Percentiles rank a stretch among this genome's conserved stretches.
Conservation (phyloP, 2,888 invertebrate genomes). For the Microctonus brassicae region DNA sequence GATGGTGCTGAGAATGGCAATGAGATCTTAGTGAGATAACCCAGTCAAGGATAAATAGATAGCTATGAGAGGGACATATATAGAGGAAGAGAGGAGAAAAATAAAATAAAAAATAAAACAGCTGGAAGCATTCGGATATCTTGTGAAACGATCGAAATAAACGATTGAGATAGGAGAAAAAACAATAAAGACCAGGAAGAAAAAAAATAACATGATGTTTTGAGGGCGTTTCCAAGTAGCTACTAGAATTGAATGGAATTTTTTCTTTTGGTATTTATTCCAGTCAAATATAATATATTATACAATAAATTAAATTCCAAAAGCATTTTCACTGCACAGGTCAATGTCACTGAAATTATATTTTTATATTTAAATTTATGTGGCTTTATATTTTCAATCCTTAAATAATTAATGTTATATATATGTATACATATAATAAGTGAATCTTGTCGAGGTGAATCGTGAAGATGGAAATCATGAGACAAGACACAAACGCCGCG, state of each 20-base stretch:
- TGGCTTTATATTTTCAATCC: neutral
- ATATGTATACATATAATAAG: neutral
- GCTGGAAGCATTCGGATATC: slow-evolving; percentile 46
- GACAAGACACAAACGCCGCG: slow-evolving; percentile 44
- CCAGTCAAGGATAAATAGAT: neutral
- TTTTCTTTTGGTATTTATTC: neutral
- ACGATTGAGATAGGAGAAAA: slow-evolving; percentile 30
- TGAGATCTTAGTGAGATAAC: slow-evolving; percentile 42
- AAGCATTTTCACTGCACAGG: too few species aligned
- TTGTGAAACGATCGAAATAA: slow-evolving; percentile 44
- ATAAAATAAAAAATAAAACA: slow-evolving; percentile 38
- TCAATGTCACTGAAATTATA: too few species aligned
- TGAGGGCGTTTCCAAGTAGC: slow-evolving; percentile 6
- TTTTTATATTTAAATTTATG: too few species aligned
- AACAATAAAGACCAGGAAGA: slow-evolving; percentile 1
- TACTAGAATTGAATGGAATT: slow-evolving; percentile 28
- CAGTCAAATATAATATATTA: too few species aligned
- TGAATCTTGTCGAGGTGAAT: slow-evolving; percentile 38
- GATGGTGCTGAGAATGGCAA: slow-evolving; percentile 43
- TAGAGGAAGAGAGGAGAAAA: neutral
- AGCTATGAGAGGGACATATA: neutral
- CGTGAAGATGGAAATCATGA: slow-evolving; percentile 46
- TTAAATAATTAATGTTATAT: neutral
- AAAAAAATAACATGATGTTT: neutral
- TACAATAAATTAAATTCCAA: too few species aligned